Evolutionary conservation across 2,888 invertebrate species (phyloP).

Genomic region (Melanostoma mellinum): DNA sequence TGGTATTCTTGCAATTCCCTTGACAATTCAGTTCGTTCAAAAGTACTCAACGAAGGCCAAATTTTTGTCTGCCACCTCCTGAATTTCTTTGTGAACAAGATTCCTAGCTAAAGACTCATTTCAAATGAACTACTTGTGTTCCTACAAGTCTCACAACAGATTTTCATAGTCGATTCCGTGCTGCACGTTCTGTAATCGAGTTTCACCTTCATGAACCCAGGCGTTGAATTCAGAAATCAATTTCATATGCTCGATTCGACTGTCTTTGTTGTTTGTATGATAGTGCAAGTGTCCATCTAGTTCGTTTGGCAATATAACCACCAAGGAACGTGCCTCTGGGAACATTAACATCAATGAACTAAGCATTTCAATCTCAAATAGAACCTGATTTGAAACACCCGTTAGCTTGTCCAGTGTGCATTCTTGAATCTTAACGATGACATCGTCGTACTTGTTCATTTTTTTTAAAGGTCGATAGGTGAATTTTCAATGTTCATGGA

Average conservation of each 20-base stretch:
- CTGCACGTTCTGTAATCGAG: conserved; percentile 89
- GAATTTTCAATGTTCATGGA: conserved; percentile 95
- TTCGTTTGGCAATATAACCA: conserved; percentile 90
- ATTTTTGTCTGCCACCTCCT: conserved; percentile 93
- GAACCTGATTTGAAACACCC: conserved; percentile 87
- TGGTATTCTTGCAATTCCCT: conserved; percentile 91
- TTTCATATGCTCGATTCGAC: conserved; percentile 89
- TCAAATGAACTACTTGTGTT: conserved; percentile 93
- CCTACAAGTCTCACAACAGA: conserved; percentile 90
- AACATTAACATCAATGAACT: conserved; percentile 91
- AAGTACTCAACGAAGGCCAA: conserved; percentile 91
- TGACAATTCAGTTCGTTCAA: conserved; percentile 92
- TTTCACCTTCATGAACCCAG: conserved; percentile 93
- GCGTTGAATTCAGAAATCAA: conserved; percentile 90
- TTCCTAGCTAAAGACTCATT: conserved; percentile 90
- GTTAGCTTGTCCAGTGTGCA: conserved; percentile 90
- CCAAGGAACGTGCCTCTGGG: conserved; percentile 91
- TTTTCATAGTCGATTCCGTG: conserved; percentile 95
- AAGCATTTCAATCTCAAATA: conserved; percentile 90
- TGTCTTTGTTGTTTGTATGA: conserved; percentile 88
- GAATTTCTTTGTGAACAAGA: conserved; percentile 90
- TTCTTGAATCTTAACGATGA: conserved; percentile 93
- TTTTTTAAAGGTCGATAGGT: conserved; percentile 89
- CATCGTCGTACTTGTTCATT: conserved; percentile 92
- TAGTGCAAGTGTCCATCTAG: conserved; percentile 91